These are phyloP conservation scores for Enteromius radiatus DNA, from an alignment of 2,797 vertebrate species.

Conservation along the genomic window DNA sequence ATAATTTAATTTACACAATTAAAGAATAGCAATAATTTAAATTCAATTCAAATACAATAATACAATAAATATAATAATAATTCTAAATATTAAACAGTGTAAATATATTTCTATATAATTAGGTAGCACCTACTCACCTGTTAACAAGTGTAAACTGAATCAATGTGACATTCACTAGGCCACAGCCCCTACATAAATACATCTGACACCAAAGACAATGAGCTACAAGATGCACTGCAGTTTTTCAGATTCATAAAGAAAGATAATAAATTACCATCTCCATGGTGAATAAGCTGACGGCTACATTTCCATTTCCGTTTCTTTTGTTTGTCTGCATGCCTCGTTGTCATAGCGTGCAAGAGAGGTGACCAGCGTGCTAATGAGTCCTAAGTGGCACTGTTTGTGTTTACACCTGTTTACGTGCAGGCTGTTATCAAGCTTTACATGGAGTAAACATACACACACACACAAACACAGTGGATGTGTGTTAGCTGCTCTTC, in stretches of 20 bases:
- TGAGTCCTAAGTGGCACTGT: constrained; percentile 55
- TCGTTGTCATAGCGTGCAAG: constrained; percentile 65
- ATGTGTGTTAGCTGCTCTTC: constrained; percentile 42
- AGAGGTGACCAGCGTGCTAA: constrained; percentile 64
- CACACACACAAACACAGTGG: constrained; percentile 32
- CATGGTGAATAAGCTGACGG: constrained; percentile 18
- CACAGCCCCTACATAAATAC: neutral
- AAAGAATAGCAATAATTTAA: too few relatives aligned
- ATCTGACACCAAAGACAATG: neutral
- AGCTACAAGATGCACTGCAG: neutral
- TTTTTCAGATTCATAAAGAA: constrained; percentile 13
- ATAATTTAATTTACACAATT: too few relatives aligned
- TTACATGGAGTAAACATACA: constrained; percentile 56
- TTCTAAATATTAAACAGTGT: neutral
- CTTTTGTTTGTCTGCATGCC: constrained; percentile 60
- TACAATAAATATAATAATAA: neutral
- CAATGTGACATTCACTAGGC: neutral
- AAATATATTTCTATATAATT: neutral
- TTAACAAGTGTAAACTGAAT: neutral
- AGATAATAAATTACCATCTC: neutral
- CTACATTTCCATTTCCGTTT: constrained; percentile 20
- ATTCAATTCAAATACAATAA: neutral
- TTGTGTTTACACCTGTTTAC: constrained; percentile 54
- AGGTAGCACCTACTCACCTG: neutral
- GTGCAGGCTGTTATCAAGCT: constrained; percentile 64